phyloP scores from a whole-genome alignment of 1,140 invertebrate species.

The Bombus fervidus region DNA sequence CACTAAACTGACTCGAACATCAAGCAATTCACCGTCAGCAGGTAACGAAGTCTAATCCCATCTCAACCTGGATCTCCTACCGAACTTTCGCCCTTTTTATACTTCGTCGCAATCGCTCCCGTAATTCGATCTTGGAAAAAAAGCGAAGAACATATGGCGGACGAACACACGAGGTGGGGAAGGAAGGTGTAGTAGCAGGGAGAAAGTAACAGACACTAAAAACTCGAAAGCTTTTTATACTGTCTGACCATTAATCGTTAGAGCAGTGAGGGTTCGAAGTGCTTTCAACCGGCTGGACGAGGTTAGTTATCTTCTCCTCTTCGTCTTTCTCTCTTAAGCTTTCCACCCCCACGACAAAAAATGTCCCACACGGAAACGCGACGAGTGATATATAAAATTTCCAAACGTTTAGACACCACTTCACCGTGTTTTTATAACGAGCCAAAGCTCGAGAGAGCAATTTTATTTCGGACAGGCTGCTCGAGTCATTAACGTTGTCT shows the following conservation, averaged over 20 bases:
- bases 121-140: not conserved
- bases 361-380: not conserved
- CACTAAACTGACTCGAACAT: not conserved
- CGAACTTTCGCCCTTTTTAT: not conserved
- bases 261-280: conserved; percentile 38
- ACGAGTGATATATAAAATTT: conserved; percentile 46
- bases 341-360: conserved; percentile 28
- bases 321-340: conserved; percentile 8
- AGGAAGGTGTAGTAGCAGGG: not conserved
- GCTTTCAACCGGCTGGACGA: conserved; percentile 18
- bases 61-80: not conserved
- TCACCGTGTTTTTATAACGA: conserved; percentile 31
- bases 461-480: conserved; percentile 31
- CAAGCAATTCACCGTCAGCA: not conserved
- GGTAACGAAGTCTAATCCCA: conserved; percentile 1
- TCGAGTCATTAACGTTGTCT: conserved; percentile 37
- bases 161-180: not conserved
- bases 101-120: not conserved
- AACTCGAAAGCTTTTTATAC: conserved; percentile 57
- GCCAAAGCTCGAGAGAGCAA: conserved; percentile 7
- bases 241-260: conserved; percentile 54
- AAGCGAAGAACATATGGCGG: too few relatives aligned
- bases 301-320: conserved; percentile 36
- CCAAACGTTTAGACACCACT: conserved; percentile 36
- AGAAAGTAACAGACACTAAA: conserved; percentile 35